Conservation (phyloP, 2,888 invertebrate genomes). For the Byasa hedistus region DNA sequence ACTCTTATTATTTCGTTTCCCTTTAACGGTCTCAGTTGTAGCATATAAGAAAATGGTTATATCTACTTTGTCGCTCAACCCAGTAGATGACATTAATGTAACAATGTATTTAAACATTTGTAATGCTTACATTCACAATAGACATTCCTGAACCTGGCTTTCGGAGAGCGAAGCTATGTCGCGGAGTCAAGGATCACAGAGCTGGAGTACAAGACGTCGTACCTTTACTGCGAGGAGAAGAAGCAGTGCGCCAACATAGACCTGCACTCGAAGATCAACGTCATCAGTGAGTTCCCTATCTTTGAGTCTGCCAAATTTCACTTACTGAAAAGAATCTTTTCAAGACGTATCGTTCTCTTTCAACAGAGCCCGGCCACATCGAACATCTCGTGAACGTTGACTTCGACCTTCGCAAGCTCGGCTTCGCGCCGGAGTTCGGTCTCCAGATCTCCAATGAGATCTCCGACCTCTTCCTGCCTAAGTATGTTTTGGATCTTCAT, state of each 20-base stretch:
- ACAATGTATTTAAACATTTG: too few relatives aligned
- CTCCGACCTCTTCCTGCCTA: conserved; percentile 78
- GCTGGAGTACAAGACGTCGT: conserved; percentile 84
- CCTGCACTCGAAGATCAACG: conserved; percentile 79
- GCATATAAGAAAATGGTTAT: too few relatives aligned
- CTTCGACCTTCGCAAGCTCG: conserved; percentile 86
- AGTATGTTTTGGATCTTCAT: conserved; percentile 86
- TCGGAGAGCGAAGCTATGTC: conserved; percentile 85
- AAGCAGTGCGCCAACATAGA: conserved; percentile 88
- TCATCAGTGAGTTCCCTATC: conserved; percentile 57
- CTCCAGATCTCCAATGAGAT: conserved; percentile 82
- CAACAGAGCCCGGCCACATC: conserved; percentile 71
- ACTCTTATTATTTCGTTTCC: neutral
- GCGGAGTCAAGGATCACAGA: conserved; percentile 86
- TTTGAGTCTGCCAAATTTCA: too few relatives aligned
- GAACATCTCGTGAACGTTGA: conserved; percentile 83
- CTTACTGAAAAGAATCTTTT: too few relatives aligned
- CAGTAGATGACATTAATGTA: too few relatives aligned
- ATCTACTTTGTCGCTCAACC: too few relatives aligned
- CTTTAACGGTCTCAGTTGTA: too few relatives aligned
- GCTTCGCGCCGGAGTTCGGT: conserved; percentile 87
- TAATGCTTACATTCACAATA: conserved; percentile 38
- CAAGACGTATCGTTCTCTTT: conserved; percentile 8
- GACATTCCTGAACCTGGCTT: conserved; percentile 83
- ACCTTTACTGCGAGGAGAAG: conserved; percentile 88